Base-by-base conservation (phyloP, 1,140 invertebrate genomes). In the Drosophila setifemur region DNA sequence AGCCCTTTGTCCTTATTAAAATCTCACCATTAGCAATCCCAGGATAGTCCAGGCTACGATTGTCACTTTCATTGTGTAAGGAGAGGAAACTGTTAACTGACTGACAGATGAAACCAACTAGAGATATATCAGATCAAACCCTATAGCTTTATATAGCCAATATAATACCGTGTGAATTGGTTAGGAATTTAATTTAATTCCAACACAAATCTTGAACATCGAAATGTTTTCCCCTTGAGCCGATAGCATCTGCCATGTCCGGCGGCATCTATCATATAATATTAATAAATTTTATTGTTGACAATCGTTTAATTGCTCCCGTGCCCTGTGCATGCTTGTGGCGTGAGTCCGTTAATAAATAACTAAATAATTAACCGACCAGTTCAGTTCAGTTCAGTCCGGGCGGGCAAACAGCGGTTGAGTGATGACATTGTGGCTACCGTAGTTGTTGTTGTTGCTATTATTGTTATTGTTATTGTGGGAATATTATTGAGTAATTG, bases 261-360 rank as follows among this genome's bases (percentile, higher is more conserved):
- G n/a, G 23, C 49, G 12, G 16, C 29, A 40, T 64, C 54, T 33
- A 53, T 39, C 19, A 33, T 14, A 28, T 49, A 43, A 64, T 82
- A 53, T 70, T 76, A 57, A 75, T 74, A 64, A 31, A 75, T 72
- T 74, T 54, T 71, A 63, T 78, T 71, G 73, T 77, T 83, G 78
- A 85, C 69, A 83, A 73, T 74, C 64, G 64, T 31, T 61, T 78
- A 78, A 85, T 83, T 83, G 63, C 79, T 71, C 57, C 69, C 26
- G 73, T 40, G 60, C 29, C 48, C 55, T 43, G 54, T 82, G 72
- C 78, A 82, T 82, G 77, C 40, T 74, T 55, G 29, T 63, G 40
- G 29, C 55, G 55, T 39, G 42, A 28, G 49, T 71, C 67, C 68
- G 82, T 82, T 82, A 60, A 82, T 83, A 83, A 76, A 60, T 76